Evolutionary conservation across 2,797 vertebrate species (phyloP).

Genomic region (Sphenodon punctatus): DNA sequence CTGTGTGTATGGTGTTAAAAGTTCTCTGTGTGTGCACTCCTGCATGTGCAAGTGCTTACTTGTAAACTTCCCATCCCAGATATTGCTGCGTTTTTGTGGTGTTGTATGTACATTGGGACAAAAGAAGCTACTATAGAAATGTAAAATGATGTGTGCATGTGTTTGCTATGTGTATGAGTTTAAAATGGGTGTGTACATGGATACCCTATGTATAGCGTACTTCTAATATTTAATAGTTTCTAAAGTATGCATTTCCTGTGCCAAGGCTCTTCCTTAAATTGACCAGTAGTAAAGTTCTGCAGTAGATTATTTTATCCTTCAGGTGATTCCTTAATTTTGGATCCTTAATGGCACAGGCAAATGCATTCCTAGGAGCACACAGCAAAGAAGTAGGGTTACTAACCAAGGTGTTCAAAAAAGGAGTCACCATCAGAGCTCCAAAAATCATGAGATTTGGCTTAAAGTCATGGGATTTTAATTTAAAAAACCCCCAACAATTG

Average conservation of each 20-base stretch:
- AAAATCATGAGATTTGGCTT: too few species aligned
- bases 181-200: background rate
- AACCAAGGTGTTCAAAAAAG: too few species aligned
- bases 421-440: too few species aligned
- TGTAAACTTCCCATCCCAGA: background rate
- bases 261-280: background rate
- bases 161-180: background rate
- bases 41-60: too few species aligned
- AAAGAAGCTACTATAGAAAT: background rate
- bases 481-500: too few species aligned
- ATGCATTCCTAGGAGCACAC: background rate
- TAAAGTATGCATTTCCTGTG: background rate
- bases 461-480: too few species aligned
- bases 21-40: background rate
- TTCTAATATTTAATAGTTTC: background rate
- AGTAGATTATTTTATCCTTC: background rate
- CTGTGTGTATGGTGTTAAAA: too few species aligned
- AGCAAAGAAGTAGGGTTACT: too few species aligned
- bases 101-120: background rate
- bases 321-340: background rate
- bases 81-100: rapidly evolving
- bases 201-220: background rate
- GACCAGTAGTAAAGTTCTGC: background rate
- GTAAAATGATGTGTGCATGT: background rate
- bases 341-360: background rate